A percentile compares a stretch with the other conserved stretches of the same genome.
Evolutionary conservation across 2,888 invertebrate species (phyloP).

Genomic region (Rhagonycha lutea): DNA sequence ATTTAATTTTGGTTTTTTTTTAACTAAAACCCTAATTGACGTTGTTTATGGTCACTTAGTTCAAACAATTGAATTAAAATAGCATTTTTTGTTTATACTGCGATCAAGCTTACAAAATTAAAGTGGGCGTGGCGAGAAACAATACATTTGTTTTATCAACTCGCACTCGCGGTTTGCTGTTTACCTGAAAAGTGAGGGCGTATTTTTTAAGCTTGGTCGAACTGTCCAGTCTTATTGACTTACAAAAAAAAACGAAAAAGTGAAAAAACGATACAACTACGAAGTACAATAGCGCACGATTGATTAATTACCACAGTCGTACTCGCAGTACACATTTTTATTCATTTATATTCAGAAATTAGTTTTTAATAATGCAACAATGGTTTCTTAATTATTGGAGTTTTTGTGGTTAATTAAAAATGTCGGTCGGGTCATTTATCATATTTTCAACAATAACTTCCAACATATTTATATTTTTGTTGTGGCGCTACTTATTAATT

Average conservation of each 20-base stretch:
- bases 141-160: background rate
- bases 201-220: background rate
- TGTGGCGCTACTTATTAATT: background rate
- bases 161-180: too few species aligned
- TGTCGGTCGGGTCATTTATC: constrained; percentile 11
- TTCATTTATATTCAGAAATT: constrained; percentile 10
- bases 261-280: background rate
- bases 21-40: background rate
- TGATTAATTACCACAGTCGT: constrained; percentile 1
- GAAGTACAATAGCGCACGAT: background rate
- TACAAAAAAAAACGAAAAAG: background rate
- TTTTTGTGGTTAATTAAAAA: constrained; percentile 13
- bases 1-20: background rate
- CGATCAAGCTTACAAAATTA: background rate
- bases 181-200: background rate
- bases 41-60: background rate
- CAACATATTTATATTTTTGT: background rate
- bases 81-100: background rate
- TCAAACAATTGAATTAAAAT: background rate
- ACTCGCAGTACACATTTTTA: background rate
- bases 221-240: background rate
- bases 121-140: background rate
- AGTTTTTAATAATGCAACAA: constrained; percentile 12
- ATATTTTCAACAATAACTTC: background rate
- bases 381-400: constrained; percentile 14